Evolutionary conservation across 2,888 invertebrate species (phyloP), one percentile per base, ranked within the genome.

Genomic region (Palloptera scutellata): DNA sequence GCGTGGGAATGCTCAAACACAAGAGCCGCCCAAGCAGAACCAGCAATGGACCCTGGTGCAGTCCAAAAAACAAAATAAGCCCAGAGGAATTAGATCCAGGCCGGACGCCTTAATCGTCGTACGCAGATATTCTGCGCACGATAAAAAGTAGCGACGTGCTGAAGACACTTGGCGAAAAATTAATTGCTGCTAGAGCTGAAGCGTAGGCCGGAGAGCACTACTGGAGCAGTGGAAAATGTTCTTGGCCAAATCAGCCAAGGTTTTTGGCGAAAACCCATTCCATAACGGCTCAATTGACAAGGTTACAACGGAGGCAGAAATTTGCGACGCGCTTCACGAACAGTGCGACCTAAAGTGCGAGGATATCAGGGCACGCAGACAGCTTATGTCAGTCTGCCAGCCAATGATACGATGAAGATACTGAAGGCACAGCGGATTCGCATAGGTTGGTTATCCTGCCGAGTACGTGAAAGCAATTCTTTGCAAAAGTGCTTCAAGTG

Each of bases 51-150:
- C 12, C n/a, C n/a, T n/a, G n/a, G n/a, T n/a, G n/a, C n/a, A n/a
- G n/a, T n/a, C n/a, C n/a, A n/a, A n/a, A n/a, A n/a, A n/a, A n/a
- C n/a, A n/a, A n/a, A n/a, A n/a, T n/a, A n/a, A n/a, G n/a, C n/a
- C n/a, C n/a, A n/a, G n/a, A n/a, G n/a, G n/a, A n/a, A n/a, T n/a
- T n/a, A n/a, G n/a, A n/a, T n/a, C n/a, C n/a, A n/a, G n/a, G n/a
- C n/a, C n/a, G n/a, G n/a, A n/a, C 30, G 55, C 19, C 12, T 17
- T 58, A 15, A 51, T 64, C 12, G 1, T 40, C 59, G 1, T 57
- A 64, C n/a, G 64, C 59, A 9, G 64, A 59, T 10, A 52, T 59
- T 4, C 53, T 59, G 6, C 19, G 41, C 4, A 58, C n/a, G 51
- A 48, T 64, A 1, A 64, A 51, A 51, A 13, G 41, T 4, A 41